Base-by-base conservation (phyloP, 2,797 vertebrate genomes). In the Rhinoraja longicauda region DNA sequence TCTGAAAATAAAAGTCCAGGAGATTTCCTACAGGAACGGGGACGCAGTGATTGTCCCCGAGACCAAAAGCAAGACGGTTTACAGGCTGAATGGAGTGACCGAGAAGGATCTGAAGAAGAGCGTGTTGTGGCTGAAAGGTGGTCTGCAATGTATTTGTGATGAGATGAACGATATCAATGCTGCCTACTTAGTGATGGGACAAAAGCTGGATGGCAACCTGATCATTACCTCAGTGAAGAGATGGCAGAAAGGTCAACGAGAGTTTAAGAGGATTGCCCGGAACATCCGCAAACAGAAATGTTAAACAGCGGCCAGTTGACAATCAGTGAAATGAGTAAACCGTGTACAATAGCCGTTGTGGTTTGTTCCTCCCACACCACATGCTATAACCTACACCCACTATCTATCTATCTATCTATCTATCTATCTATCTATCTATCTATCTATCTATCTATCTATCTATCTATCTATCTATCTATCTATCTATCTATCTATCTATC, bases 1-100 rank as follows among this genome's bases (percentile, higher is more conserved):
- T 82, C 96, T 99, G 95, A 99, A 99, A 96, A 99, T 99, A 96
- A 99, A 99, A 97, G 98, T 99, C 93, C 99, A 99, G 95, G 99
- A 99, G 96, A 99, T 99, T 95, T 97, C 98, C 93, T 99, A 99
- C 96, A 97, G 98, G 96, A 98, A 99, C 94, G 97, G 98, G 5
- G 98, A 99, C 95, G 99, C 98, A 94, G 99, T 98, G 94, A 99
- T 99, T 95, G 97, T 98, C 93, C 98, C 99, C 0, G 98, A 99
- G 96, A 97, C 97, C 95, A 99, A 99, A 96, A 99, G 98, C 96
- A 99, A 98, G 95, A 98, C 98, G 95, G 98, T 99, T 94, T 99
- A 99, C 96, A 99, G 98, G 96, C 96, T 99, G 95, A 98, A 98
- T 86, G 98, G 98, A 0, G 96, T 99, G 95, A 98, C 98, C 0